Percentiles rank a stretch among this genome's conserved stretches.
Evolutionary conservation across 2,888 invertebrate species (phyloP).

Genomic region (Drosophila paucipuncta): DNA sequence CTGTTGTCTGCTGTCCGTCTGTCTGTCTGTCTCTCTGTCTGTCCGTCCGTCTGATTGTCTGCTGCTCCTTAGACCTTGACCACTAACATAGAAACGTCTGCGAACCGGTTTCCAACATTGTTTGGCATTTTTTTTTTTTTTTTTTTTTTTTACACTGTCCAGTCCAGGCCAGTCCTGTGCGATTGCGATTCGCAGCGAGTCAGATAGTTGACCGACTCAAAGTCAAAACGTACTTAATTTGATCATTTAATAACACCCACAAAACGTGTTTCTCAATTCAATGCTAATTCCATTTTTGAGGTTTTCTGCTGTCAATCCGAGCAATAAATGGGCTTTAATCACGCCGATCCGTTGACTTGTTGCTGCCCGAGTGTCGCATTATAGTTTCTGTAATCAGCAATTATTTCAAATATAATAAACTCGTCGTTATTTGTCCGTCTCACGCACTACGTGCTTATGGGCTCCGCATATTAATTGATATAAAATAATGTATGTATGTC

Average conservation of each 20-base stretch:
- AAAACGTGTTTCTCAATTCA: constrained; percentile 32
- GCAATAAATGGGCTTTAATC: constrained; percentile 51
- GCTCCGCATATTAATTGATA: constrained; percentile 66
- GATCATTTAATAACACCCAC: constrained; percentile 63
- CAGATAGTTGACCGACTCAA: constrained; percentile 42
- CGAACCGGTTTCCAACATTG: constrained; percentile 45
- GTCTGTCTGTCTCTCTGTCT: constrained; percentile 42
- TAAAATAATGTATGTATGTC: constrained; percentile 41
- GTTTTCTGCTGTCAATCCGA: constrained; percentile 56
- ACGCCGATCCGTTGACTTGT: constrained; percentile 52
- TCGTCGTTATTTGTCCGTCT: constrained; percentile 40
- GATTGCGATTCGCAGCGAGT: constrained; percentile 3
- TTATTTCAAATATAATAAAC: constrained; percentile 18
- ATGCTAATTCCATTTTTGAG: constrained; percentile 35
- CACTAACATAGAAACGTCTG: constrained; percentile 83
- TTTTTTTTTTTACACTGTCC: not conserved
- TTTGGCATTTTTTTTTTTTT: constrained; percentile 10
- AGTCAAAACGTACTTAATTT: constrained; percentile 45
- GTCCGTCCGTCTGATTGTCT: constrained; percentile 47
- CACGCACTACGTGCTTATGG: constrained; percentile 67
- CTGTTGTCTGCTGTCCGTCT: constrained; percentile 20
- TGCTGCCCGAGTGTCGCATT: constrained; percentile 43
- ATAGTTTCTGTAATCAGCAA: constrained; percentile 2
- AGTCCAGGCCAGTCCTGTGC: constrained; percentile 6
- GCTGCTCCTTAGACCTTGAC: constrained; percentile 85